A percentile compares a stretch with the other conserved stretches of the same genome.
Evolutionary conservation across 92 coral and sea anemone genomes (phyloP).

Genomic region (Palythoa caribaeorum): DNA sequence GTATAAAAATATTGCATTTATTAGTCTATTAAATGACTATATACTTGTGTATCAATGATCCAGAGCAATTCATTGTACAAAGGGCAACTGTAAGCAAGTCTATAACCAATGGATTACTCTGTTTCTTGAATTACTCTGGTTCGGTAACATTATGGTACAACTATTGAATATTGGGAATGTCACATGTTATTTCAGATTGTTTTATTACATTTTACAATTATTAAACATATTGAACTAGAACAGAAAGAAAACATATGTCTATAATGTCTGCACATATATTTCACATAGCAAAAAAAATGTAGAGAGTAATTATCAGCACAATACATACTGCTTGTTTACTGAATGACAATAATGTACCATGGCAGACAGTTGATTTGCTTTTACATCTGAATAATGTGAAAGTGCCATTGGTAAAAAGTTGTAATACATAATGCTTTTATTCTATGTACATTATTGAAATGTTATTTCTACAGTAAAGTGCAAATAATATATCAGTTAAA

Average conservation of each 20-base stretch:
- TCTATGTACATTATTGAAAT: constrained; percentile 53
- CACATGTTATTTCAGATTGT: constrained; percentile 45
- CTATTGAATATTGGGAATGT: constrained; percentile 49
- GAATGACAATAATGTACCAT: constrained; percentile 35
- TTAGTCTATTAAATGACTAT: constrained; percentile 49
- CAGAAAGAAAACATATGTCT: constrained; percentile 31
- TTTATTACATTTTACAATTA: constrained; percentile 44
- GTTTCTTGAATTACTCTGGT: constrained; percentile 45
- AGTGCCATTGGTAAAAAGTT: constrained; percentile 33
- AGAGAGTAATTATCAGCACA: constrained; percentile 50
- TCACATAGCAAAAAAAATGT: constrained; percentile 44
- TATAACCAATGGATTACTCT: constrained; percentile 26
- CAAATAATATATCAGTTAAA: constrained; percentile 47
- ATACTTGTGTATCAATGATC: constrained; percentile 32
- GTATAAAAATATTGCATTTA: constrained; percentile 50
- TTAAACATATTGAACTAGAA: constrained; percentile 45
- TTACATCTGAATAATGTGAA: constrained; percentile 38
- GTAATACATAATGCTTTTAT: constrained; percentile 42
- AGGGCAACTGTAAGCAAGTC: constrained; percentile 42
- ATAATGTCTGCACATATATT: constrained; percentile 29
- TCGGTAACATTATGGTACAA: constrained; percentile 21
- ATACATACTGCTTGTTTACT: constrained; percentile 44
- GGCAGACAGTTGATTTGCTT: constrained; percentile 49
- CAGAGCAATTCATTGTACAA: constrained; percentile 41
- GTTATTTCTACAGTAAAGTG: constrained; percentile 50